Evolutionary conservation across 2,113 vertebrate genomes (phyloP).

Genomic region (Lophius piscatorius): DNA sequence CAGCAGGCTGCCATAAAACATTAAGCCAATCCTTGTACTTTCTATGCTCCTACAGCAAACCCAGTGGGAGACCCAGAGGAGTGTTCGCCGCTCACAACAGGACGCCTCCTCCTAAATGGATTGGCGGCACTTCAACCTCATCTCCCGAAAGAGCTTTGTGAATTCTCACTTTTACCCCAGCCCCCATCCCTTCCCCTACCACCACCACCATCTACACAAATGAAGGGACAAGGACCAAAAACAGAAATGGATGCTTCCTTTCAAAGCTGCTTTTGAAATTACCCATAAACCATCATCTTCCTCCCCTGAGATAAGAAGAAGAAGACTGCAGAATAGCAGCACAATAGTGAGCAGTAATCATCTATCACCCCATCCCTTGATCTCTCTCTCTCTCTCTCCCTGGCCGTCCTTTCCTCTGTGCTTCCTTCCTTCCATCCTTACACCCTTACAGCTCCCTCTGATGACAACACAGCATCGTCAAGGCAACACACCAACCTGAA

Average conservation of each 20-base stretch:
- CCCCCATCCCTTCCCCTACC: conserved; percentile 18
- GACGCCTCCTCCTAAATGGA: conserved; percentile 68
- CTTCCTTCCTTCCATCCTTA: conserved; percentile 49
- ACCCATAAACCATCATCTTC: conserved; percentile 38
- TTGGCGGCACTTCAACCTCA: conserved; percentile 69
- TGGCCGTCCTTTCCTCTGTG: conserved; percentile 26
- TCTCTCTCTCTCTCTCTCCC: conserved; percentile 32
- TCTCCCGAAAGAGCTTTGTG: conserved; percentile 58
- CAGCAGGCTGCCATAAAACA: neutral
- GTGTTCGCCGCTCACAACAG: conserved; percentile 31
- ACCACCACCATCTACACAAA: conserved; percentile 18
- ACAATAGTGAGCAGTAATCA: conserved; percentile 57
- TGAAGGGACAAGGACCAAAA: conserved; percentile 45
- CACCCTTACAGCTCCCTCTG: conserved; percentile 38
- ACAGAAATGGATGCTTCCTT: conserved; percentile 32
- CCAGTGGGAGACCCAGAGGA: conserved; percentile 12
- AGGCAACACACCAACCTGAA: conserved; percentile 52
- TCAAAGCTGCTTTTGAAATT: conserved; percentile 69
- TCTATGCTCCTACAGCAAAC: conserved; percentile 20
- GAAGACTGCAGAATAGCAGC: conserved; percentile 34
- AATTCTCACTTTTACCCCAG: conserved; percentile 64
- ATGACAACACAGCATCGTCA: conserved; percentile 55
- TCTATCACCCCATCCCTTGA: conserved; percentile 56
- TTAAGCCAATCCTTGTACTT: neutral
- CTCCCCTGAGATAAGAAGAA: conserved; percentile 56